Evolutionary conservation across 2,888 invertebrate genomes (phyloP), one percentile per base, ranked within the genome.

Genomic region (Andricus quercusramuli): DNA sequence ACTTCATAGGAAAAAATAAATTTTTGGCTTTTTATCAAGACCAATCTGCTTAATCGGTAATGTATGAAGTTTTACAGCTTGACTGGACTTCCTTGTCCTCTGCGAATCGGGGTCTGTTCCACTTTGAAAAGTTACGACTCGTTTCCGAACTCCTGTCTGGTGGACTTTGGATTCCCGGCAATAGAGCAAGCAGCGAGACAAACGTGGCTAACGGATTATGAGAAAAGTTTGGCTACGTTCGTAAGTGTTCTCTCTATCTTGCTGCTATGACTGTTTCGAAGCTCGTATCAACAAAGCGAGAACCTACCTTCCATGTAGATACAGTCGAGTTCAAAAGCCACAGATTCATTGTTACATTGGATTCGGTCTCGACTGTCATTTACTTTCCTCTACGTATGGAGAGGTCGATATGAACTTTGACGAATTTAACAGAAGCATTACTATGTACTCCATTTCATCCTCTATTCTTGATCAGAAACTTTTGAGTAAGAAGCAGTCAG

Each of bases 221-320:
- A 81, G 83, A 81, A 84, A 84, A 84, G 83, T 84, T 82, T 74
- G 74, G 78, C 74, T 70, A 70, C 70, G 47, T 70, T 70, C 51
- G 68, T 70, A 51, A 70, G 47, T 70, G 70, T 70, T 70, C 70
- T 56, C n/a, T 56, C n/a, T 56, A 51, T 70, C 70, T 70, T 70
- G 47, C 70, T 29, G 47, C 70, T 70, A 17, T 17, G 70, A 51
- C 70, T 70, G 47, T 70, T 70, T 70, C 70, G 11, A 70, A 70
- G 29, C 47, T 70, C 70, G 25, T 70, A 70, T 70, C 70, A 70
- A 70, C 51, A 70, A 51, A 70, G 70, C 70, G 29, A 70, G 70
- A 70, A 70, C 70, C 70, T 70, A 51, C 17, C 70, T 25, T 29
- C 29, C 70, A 29, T 70, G 68, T 70, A 70, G 51, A 47, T 70